Base-by-base conservation (phyloP, 1,140 invertebrate species). In the Drosophila mayri region DNA sequence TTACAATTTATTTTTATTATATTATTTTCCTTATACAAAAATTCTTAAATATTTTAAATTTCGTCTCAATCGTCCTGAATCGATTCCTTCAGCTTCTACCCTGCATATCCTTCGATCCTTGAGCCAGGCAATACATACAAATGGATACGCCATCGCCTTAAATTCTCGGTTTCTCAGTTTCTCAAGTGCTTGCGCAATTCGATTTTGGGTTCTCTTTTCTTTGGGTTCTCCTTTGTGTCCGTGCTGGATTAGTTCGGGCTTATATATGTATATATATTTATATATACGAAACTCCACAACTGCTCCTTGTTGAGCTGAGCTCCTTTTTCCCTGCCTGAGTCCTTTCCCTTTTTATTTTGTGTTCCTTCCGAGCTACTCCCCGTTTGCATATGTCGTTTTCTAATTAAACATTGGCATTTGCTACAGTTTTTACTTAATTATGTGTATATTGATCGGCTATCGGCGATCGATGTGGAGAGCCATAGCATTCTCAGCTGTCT, bases 161-260 rank as follows among this genome's bases (percentile, higher is more conserved):
- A 40, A 44, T 47, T 44, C 40, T 77, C 40, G 16, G 49, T 71
- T 50, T 38, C 40, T 68, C 38, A 25, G 47, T 60, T 55, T 86
- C 81, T 85, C 81, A 81, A 85, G 81, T 85, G 77, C 62, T 85
- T 85, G 82, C 68, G 68, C 84, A 85, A 85, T 85, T 78, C 83
- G 61, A 66, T 70, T 54, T 70, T 38, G 47, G 62, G 55, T 65
- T 73, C 52, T 47, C 50, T 61, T 71, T 50, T 35, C 38, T 28
- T 41, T 18, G 12, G 30, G 38, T 43, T 76, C 57, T 25, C 46
- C 30, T 62, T 66, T 71, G 73, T 72, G 47, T 70, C 76, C 49
- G 41, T 47, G 44, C 47, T 46, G 81, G 81, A 85, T 85, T 85
- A 85, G 77, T 81, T 85, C 66, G 76, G 54, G 60, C 57, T 65